Evolutionary conservation across 2,113 vertebrate genomes (phyloP).

Genomic region (Geothlypis trichas): DNA sequence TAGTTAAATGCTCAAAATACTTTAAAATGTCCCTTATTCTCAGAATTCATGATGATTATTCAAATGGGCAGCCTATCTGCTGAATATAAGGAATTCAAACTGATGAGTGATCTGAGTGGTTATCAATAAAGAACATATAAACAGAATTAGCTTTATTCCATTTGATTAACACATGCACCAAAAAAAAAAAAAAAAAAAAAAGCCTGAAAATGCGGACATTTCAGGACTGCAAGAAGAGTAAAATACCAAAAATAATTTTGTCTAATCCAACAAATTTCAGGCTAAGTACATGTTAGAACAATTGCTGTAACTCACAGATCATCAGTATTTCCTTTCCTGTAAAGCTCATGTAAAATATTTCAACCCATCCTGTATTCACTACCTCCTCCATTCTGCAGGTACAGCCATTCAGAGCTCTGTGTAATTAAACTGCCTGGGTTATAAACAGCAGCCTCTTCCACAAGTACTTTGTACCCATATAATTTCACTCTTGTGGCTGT

Average conservation of each 20-base stretch:
- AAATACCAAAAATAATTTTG: not conserved
- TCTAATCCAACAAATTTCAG: not conserved
- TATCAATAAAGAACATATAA: not conserved
- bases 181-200: not conserved
- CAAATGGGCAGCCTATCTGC: not conserved
- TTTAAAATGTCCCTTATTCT: not conserved
- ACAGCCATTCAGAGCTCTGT: rapidly evolving
- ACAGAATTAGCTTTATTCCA: not conserved
- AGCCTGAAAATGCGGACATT: not conserved
- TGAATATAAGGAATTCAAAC: not conserved
- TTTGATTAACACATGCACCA: not conserved
- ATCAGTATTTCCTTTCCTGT: not conserved
- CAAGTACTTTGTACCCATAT: not conserved
- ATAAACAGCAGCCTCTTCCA: not conserved
- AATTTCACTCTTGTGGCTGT: not conserved
- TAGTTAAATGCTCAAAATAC: not conserved
- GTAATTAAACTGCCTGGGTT: not conserved
- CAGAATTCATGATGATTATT: not conserved
- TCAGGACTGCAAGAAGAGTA: not conserved
- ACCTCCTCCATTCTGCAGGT: not conserved
- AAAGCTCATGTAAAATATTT: not conserved
- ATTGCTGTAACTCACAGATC: not conserved
- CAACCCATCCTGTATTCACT: not conserved
- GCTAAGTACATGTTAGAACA: not conserved
- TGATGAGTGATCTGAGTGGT: not conserved